phyloP scores from a whole-genome alignment of 1,140 invertebrate genomes.

The Holotrichia oblita region DNA sequence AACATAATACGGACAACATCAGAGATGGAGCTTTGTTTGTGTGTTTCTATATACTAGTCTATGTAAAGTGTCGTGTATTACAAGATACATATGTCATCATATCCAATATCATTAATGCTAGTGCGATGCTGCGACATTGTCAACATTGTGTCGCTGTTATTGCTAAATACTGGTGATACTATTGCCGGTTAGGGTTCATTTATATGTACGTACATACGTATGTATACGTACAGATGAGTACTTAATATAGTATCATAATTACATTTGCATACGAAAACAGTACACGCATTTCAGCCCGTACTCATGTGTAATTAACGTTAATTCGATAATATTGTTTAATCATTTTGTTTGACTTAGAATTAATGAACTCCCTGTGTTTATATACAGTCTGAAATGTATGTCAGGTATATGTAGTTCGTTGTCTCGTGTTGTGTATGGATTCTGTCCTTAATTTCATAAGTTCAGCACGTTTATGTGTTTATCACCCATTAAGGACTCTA shows the following conservation, averaged over 20 bases:
- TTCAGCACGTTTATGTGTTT: too few relatives aligned
- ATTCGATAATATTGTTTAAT: too few relatives aligned
- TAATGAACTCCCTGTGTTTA: too few relatives aligned
- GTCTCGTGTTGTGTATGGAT: too few relatives aligned
- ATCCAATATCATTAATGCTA: background rate
- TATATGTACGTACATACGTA: background rate
- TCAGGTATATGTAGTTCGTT: too few relatives aligned
- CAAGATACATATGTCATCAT: background rate
- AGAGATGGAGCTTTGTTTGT: background rate
- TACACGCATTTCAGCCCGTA: too few relatives aligned
- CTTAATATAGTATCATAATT: slow-evolving; percentile 4
- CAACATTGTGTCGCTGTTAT: slow-evolving; percentile 64
- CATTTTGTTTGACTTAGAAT: too few relatives aligned
- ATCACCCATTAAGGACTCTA: too few relatives aligned
- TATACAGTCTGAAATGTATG: too few relatives aligned
- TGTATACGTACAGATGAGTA: background rate
- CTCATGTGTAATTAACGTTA: too few relatives aligned
- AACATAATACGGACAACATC: background rate
- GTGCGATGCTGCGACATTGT: background rate
- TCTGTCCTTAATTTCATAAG: too few relatives aligned
- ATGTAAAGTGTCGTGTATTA: background rate
- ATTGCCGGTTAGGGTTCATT: slow-evolving; percentile 62
- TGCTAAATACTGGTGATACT: slow-evolving; percentile 67
- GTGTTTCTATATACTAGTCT: background rate
- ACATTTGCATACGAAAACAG: background rate